Evolutionary conservation across 2,888 invertebrate species (phyloP).

Genomic region (Tholera decimalis): DNA sequence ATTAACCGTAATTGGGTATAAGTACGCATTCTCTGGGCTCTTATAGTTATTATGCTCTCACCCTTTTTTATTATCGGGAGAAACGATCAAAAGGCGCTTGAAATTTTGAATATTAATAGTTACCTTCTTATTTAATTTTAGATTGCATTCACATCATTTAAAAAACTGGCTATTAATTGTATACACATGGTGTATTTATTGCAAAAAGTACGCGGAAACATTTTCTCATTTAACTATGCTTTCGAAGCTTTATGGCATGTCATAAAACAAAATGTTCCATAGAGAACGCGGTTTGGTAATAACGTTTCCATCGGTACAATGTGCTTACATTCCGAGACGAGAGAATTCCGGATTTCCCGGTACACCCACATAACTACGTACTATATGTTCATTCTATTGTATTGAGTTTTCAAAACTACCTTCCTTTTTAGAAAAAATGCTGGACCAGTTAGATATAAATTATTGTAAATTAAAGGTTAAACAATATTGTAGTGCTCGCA

Average conservation of each 20-base stretch:
- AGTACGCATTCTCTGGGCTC: too few relatives aligned
- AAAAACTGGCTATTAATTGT: conserved; percentile 22
- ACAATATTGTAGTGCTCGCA: neutral
- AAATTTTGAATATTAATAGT: too few relatives aligned
- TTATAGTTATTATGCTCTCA: too few relatives aligned
- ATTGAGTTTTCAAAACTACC: neutral
- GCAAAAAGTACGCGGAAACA: conserved; percentile 66
- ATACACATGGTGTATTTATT: conserved; percentile 45
- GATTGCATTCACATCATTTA: neutral
- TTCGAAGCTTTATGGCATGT: conserved; percentile 69
- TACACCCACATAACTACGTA: neutral
- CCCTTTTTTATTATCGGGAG: too few relatives aligned
- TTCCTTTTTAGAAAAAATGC: too few relatives aligned
- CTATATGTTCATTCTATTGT: neutral
- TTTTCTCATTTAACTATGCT: conserved; percentile 69
- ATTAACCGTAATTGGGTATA: too few relatives aligned
- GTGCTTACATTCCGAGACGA: conserved; percentile 21
- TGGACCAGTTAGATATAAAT: neutral
- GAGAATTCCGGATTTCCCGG: conserved; percentile 21
- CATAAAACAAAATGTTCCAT: conserved; percentile 75
- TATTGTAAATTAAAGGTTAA: neutral
- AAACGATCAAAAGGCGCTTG: too few relatives aligned
- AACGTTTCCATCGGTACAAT: conserved; percentile 33
- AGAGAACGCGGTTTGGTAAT: conserved; percentile 64
- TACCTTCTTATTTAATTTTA: neutral